Evolutionary conservation across 2,113 vertebrate genomes (phyloP), one percentile per base, ranked within the genome.

Genomic region (Circaetus gallicus): DNA sequence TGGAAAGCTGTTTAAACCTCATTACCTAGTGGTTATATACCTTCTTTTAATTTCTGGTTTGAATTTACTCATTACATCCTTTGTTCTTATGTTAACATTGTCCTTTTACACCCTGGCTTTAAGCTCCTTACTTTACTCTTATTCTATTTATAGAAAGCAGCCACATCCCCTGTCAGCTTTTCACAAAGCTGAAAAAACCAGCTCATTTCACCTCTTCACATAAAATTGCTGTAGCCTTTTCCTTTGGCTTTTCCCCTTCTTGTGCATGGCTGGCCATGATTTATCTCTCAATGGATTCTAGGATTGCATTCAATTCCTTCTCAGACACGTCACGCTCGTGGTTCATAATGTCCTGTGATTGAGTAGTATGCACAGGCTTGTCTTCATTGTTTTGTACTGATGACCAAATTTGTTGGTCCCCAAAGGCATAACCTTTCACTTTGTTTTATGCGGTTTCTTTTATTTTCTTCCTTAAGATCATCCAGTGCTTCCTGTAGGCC

Each of bases 21-120:
- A 89, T 95, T 95, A 86, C 55, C 49, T 86, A 62, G 80, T 86
- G 67, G 36, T 78, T 95, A 58, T 89, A 90, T 92, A 90, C 82
- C 82, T 93, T 92, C 92, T 93, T 97, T 97, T 95, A 96, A 95
- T 96, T 96, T 92, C 86, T 97, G 55, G n/a, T 95, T 89, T 83
- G 72, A 88, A 81, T 89, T 77, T 73, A 32, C 62, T 89, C 21
- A 7, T 89, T 82, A 36, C 59, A 50, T 53, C 71, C 67, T 93
- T 89, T 92, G 34, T 95, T 89, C 69, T 50, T 58, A 53, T 28
- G n/a, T 61, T 92, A 90, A 58, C 38, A 32, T 73, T 78, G 49
- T 89, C 59, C 63, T 92, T 62, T 92, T 94, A 56, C 28, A 43
- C 43, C 28, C 71, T 67, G 80, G 22, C 50, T 92, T 95, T 91